Evolutionary conservation across 2,888 invertebrate genomes (phyloP).

Genomic region (Leptogaster cylindrica): DNA sequence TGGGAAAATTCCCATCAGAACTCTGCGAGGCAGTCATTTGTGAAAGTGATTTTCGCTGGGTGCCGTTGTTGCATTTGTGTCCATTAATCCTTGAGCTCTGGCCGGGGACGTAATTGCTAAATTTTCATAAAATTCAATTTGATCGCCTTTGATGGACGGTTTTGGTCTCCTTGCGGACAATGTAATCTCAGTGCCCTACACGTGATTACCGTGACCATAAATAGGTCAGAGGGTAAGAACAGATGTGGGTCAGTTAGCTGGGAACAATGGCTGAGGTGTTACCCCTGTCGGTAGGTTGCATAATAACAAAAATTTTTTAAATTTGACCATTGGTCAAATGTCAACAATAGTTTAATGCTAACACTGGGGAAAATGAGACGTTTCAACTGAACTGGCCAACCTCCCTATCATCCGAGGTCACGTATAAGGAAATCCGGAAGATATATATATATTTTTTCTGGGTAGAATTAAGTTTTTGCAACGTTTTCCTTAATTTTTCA

Average conservation of each 20-base stretch:
- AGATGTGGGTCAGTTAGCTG: conserved; percentile 28
- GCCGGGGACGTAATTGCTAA: conserved; percentile 9
- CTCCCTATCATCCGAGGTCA: conserved; percentile 22
- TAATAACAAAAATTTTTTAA: conserved; percentile 8
- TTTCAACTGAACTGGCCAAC: conserved; percentile 5
- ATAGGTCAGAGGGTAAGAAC: conserved; percentile 45
- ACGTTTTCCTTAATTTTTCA: conserved; percentile 12
- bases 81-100: conserved; percentile 20
- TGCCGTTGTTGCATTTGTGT: neutral
- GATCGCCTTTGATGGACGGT: conserved; percentile 10
- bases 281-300: conserved; percentile 17
- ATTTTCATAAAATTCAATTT: conserved; percentile 37
- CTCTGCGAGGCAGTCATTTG: no score
- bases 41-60: no score
- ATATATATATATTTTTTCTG: no score
- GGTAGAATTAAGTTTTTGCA: neutral
- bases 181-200: conserved; percentile 9
- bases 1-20: no score
- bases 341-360: conserved; percentile 34
- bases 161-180: conserved; percentile 29
- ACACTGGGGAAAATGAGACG: conserved; percentile 19
- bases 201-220: conserved; percentile 47
- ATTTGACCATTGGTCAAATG: conserved; percentile 41
- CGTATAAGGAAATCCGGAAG: conserved; percentile 30
- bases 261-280: conserved; percentile 30